Conservation (phyloP, 2,797 vertebrate genomes). For the Muscicapa striata region DNA sequence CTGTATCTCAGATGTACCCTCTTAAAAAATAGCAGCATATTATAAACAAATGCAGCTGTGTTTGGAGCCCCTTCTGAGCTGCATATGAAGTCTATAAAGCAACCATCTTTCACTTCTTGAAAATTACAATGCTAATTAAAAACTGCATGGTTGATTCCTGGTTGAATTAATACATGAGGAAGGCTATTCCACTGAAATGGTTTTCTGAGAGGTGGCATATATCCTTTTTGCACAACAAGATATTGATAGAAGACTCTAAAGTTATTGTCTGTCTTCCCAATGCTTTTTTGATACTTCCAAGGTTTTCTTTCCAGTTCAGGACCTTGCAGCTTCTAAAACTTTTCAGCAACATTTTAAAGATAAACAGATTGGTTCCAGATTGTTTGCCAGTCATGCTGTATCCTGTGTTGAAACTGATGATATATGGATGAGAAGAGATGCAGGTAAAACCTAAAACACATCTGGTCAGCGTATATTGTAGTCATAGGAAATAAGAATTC, state of each 20-base stretch:
- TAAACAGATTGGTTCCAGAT: conserved; percentile 71
- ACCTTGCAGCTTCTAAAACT: conserved; percentile 65
- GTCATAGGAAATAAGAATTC: conserved; percentile 26
- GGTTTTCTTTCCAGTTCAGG: conserved; percentile 55
- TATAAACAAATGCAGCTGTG: conserved; percentile 73
- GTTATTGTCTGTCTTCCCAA: conserved; percentile 45
- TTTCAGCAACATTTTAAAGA: conserved; percentile 66
- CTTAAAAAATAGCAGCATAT: conserved; percentile 67
- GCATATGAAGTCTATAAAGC: conserved; percentile 67
- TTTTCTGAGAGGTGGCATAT: conserved; percentile 35
- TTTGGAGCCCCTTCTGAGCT: conserved; percentile 68
- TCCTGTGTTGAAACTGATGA: conserved; percentile 60
- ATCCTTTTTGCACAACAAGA: conserved; percentile 32
- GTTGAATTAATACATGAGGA: conserved; percentile 52
- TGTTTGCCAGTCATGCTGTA: conserved; percentile 48
- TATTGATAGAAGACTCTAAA: conserved; percentile 31
- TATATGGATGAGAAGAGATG: conserved; percentile 35
- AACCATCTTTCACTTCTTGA: conserved; percentile 44
- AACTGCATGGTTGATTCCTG: conserved; percentile 19
- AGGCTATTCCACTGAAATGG: conserved; percentile 39
- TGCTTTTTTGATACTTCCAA: conserved; percentile 68
- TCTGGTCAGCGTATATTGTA: conserved; percentile 55
- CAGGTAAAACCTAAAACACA: conserved; percentile 63
- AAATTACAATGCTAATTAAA: conserved; percentile 66
- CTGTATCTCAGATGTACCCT: conserved; percentile 60